Evolutionary conservation across 2,888 invertebrate species (phyloP).

Genomic region (Pterobdella sp.): DNA sequence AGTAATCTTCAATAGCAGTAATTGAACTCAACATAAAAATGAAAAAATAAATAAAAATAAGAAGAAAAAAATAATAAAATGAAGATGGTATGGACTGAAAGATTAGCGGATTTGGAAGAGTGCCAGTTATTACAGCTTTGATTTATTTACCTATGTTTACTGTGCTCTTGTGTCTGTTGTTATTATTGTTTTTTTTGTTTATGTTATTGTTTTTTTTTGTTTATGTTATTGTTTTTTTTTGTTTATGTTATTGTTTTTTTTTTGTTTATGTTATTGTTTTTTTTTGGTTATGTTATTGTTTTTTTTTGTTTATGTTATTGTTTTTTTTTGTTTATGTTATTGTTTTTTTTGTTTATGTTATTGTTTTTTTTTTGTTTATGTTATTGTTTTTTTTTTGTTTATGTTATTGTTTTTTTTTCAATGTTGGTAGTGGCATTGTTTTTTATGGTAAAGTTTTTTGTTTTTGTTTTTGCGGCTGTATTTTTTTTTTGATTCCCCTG

Average conservation of each 20-base stretch:
- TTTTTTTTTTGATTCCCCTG: too few species aligned
- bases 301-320: too few species aligned
- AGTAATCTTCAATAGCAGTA: too few species aligned
- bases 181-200: not conserved
- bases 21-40: not conserved
- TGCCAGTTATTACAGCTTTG: constrained; percentile 6
- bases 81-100: not conserved
- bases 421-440: too few species aligned
- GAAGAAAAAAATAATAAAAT: not conserved
- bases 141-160: not conserved
- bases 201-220: not conserved
- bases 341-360: too few species aligned
- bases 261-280: not conserved
- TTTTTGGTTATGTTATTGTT: too few species aligned
- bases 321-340: too few species aligned
- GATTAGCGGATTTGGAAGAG: not conserved
- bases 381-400: too few species aligned
- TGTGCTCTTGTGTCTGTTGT: constrained; percentile 1
- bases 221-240: not conserved
- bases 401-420: too few species aligned
- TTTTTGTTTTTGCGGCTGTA: too few species aligned
- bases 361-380: too few species aligned
- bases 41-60: not conserved
- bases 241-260: not conserved
- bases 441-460: too few species aligned